Evolutionary conservation across 92 coral and sea anemone genomes (phyloP).

Genomic region (Paragorgia papillata): DNA sequence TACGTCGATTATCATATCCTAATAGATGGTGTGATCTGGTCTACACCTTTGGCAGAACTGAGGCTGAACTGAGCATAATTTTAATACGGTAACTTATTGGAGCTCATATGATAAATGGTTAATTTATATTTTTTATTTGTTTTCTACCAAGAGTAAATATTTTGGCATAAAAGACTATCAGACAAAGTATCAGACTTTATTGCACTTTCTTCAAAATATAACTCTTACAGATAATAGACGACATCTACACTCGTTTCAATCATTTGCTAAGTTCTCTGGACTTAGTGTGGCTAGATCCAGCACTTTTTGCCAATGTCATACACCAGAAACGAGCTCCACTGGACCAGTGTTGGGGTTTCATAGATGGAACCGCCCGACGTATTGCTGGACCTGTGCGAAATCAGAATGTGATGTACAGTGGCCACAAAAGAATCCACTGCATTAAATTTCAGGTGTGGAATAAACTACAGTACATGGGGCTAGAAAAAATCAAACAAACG

Average conservation of each 20-base stretch:
- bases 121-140: no score
- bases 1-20: no score
- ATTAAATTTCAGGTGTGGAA: constrained; percentile 55
- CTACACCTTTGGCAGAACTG: no score
- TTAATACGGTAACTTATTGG: no score
- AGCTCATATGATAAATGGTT: no score
- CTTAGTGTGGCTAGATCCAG: constrained; percentile 62
- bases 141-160: no score
- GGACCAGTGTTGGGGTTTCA: constrained; percentile 58
- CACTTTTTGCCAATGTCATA: constrained; percentile 43
- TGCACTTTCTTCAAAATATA: no score
- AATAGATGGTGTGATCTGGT: no score
- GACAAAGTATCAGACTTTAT: no score
- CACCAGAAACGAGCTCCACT: constrained; percentile 52
- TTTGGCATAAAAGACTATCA: no score
- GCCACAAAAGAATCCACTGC: constrained; percentile 62
- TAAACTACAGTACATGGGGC: background rate
- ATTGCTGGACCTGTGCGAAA: constrained; percentile 64
- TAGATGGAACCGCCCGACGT: constrained; percentile 57
- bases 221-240: constrained; percentile 46
- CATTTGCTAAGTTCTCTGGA: constrained; percentile 52
- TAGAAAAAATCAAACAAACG: no score
- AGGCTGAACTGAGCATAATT: no score
- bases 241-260: constrained; percentile 40
- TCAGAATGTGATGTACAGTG: constrained; percentile 67